Conservation (phyloP, 2,888 invertebrate species). For the Campopleginae sp. region DNA sequence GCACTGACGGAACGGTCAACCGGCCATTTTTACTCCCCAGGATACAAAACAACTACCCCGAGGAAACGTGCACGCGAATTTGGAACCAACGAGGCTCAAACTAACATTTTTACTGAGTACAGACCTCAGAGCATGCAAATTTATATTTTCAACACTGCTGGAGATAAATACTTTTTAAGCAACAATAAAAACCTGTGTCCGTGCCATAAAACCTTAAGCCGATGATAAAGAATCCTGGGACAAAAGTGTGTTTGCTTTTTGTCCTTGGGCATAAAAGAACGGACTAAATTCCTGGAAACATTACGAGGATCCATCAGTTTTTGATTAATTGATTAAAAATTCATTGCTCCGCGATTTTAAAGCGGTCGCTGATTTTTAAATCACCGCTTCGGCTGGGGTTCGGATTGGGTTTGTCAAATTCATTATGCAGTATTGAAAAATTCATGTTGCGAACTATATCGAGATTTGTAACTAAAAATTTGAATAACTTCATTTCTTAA, state of each 20-base stretch:
- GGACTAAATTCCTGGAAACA: background rate
- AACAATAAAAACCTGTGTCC: background rate
- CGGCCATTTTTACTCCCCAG: conserved; percentile 45
- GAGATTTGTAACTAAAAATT: background rate
- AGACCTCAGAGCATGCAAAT: conserved; percentile 40
- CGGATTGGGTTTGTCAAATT: no score
- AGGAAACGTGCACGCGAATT: conserved; percentile 27
- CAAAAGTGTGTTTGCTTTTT: background rate
- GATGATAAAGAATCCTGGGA: background rate
- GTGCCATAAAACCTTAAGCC: background rate
- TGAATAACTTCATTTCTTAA: background rate
- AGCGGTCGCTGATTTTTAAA: background rate
- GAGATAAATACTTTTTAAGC: background rate
- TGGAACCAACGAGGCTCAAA: conserved; percentile 7
- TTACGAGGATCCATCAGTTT: background rate
- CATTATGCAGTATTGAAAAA: background rate
- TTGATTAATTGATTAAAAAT: background rate
- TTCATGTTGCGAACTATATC: background rate
- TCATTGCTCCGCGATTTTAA: background rate
- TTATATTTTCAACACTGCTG: background rate
- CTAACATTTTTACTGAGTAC: conserved; percentile 52
- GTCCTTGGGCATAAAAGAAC: background rate
- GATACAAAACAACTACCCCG: conserved; percentile 43
- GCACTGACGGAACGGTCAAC: conserved; percentile 60
- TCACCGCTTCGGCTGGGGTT: background rate